Evolutionary conservation across 1,140 invertebrate genomes (phyloP).

Genomic region (Calephelis nemesis): DNA sequence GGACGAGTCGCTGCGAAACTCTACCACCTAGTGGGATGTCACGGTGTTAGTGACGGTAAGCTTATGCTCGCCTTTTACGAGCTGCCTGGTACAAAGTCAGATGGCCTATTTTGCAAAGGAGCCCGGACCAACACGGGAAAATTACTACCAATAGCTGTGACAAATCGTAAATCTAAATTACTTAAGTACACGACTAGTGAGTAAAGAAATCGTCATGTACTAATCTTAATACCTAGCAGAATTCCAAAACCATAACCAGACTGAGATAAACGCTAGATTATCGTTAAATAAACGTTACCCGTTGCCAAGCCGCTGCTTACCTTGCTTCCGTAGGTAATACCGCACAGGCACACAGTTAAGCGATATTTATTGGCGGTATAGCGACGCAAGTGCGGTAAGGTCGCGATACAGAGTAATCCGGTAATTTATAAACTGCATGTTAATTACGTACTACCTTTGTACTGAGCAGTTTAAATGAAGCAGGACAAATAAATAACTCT

Average conservation of each 20-base stretch:
- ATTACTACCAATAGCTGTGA: too few species aligned
- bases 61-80: too few species aligned
- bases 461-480: background rate
- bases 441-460: constrained; percentile 28
- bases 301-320: constrained; percentile 19
- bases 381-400: constrained; percentile 22
- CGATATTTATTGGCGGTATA: constrained; percentile 35
- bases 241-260: constrained; percentile 7
- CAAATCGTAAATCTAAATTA: too few species aligned
- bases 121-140: too few species aligned
- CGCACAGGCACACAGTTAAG: constrained; percentile 28
- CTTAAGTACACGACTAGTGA: too few species aligned
- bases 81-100: too few species aligned
- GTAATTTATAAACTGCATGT: constrained; percentile 36
- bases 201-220: too few species aligned
- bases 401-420: constrained; percentile 34
- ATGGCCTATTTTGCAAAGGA: too few species aligned
- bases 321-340: constrained; percentile 20
- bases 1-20: too few species aligned
- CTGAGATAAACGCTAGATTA: constrained; percentile 18
- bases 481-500: too few species aligned
- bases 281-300: constrained; percentile 9
- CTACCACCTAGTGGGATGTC: too few species aligned
- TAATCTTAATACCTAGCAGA: background rate
- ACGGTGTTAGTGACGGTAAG: too few species aligned